phyloP scores from a whole-genome alignment of 2,888 invertebrate genomes.

The Exephanes ischioxanthus region DNA sequence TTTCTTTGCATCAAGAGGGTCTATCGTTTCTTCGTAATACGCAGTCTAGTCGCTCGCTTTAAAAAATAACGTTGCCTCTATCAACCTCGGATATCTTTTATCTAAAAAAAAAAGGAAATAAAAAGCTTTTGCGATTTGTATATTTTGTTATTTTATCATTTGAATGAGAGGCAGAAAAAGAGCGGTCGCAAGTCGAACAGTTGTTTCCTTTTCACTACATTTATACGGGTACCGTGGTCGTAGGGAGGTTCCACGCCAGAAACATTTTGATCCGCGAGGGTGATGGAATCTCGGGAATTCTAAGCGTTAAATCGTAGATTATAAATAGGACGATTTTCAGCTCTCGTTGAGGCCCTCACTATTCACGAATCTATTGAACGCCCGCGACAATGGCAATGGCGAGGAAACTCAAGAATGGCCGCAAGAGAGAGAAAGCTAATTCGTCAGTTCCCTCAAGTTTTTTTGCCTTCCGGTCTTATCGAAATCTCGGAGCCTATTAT shows the following conservation, averaged over 20 bases:
- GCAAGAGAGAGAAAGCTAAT: background rate
- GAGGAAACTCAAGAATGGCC: slow-evolving; percentile 9
- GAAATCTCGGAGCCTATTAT: slow-evolving; percentile 67
- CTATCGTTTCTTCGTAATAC: background rate
- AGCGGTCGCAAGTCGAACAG: background rate
- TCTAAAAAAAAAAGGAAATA: background rate
- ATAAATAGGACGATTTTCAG: slow-evolving; percentile 15
- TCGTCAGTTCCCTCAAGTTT: slow-evolving; percentile 49
- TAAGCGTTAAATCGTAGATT: slow-evolving; percentile 40
- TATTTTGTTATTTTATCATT: background rate
- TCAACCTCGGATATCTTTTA: background rate
- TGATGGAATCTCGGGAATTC: slow-evolving; percentile 26
- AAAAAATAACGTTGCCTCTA: background rate
- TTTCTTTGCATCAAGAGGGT: slow-evolving; percentile 38
- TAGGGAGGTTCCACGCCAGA: background rate
- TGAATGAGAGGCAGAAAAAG: background rate
- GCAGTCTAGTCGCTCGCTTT: background rate
- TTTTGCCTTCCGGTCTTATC: slow-evolving; percentile 58
- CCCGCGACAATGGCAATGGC: slow-evolving; percentile 43
- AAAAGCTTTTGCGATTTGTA: background rate
- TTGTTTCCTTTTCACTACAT: background rate
- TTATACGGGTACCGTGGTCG: background rate
- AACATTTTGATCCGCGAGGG: slow-evolving; percentile 6
- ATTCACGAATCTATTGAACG: slow-evolving; percentile 49
- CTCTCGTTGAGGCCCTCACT: background rate